Evolutionary conservation across 2,113 vertebrate genomes (phyloP).

Genomic region (Spizaetus ornatus): DNA sequence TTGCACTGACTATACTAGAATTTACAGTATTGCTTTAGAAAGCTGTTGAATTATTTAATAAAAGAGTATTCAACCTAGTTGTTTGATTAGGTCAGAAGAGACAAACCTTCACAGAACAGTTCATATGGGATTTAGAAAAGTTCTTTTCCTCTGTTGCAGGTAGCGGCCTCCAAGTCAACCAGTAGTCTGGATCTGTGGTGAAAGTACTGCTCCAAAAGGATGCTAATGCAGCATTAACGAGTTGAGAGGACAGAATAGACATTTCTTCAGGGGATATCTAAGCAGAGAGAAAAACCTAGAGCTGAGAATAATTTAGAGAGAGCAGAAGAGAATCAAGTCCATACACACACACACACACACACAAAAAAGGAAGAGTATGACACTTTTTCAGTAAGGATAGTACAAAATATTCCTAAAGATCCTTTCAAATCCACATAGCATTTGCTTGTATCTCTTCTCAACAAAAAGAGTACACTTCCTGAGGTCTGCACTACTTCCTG

Average conservation of each 20-base stretch:
- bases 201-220: constrained; percentile 88
- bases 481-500: background rate
- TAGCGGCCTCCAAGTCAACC: constrained; percentile 85
- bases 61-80: background rate
- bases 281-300: background rate
- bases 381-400: background rate
- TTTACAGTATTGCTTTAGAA: background rate
- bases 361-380: background rate
- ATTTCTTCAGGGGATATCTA: constrained; percentile 80
- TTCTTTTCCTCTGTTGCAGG: constrained; percentile 25
- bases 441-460: background rate
- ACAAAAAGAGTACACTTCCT: background rate
- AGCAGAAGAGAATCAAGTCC: background rate
- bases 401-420: background rate
- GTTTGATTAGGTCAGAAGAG: background rate
- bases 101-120: constrained; percentile 73
- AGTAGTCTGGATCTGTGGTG: constrained; percentile 83
- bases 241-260: constrained; percentile 81
- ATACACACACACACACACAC: background rate
- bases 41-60: background rate
- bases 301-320: background rate
- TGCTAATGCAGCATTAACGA: constrained; percentile 79
- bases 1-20: background rate
- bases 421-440: background rate
- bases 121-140: constrained; percentile 21